Percentiles rank a stretch among this genome's conserved stretches.
These are phyloP conservation scores for Subanguina moxae DNA, from an alignment of 1,140 invertebrate species.

Conservation along the genomic window DNA sequence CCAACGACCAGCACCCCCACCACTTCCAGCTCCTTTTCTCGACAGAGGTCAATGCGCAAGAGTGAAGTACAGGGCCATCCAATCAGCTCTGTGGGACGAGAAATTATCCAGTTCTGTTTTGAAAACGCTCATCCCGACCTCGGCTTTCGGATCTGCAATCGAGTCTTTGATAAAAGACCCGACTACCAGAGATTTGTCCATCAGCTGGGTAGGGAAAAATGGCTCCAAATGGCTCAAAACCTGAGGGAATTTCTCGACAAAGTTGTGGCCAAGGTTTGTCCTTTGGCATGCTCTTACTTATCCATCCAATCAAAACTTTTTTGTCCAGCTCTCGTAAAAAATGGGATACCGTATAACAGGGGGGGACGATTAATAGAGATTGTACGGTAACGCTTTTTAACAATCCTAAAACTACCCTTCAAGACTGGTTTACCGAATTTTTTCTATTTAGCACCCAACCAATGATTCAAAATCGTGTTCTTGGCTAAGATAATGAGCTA, in stretches of 20 bases:
- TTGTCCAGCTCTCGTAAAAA: too few species aligned
- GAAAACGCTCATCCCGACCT: constrained; percentile 54
- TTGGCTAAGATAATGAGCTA: too few species aligned
- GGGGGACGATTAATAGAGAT: too few species aligned
- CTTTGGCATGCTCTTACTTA: constrained; percentile 7
- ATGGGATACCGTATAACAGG: too few species aligned
- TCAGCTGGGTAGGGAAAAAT: constrained; percentile 49
- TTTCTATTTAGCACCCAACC: too few species aligned
- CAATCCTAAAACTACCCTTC: too few species aligned
- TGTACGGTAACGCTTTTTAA: too few species aligned
- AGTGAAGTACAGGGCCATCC: constrained; percentile 39
- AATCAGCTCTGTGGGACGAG: constrained; percentile 38
- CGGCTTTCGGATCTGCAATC: constrained; percentile 32
- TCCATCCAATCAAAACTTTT: too few species aligned
- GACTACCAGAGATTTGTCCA: constrained; percentile 37
- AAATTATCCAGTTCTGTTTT: constrained; percentile 53
- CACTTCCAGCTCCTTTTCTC: background rate
- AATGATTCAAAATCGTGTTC: too few species aligned
- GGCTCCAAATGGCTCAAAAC: constrained; percentile 39
- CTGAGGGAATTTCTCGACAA: constrained; percentile 51
- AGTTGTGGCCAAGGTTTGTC: constrained; percentile 51
- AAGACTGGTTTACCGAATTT: too few species aligned
- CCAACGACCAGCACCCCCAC: background rate
- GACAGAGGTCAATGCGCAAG: constrained; percentile 34
- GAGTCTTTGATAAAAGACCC: constrained; percentile 10